These are phyloP conservation scores for Sclerurus mexicanus DNA, from an alignment of 2,113 vertebrate genomes.

Conservation along the genomic window DNA sequence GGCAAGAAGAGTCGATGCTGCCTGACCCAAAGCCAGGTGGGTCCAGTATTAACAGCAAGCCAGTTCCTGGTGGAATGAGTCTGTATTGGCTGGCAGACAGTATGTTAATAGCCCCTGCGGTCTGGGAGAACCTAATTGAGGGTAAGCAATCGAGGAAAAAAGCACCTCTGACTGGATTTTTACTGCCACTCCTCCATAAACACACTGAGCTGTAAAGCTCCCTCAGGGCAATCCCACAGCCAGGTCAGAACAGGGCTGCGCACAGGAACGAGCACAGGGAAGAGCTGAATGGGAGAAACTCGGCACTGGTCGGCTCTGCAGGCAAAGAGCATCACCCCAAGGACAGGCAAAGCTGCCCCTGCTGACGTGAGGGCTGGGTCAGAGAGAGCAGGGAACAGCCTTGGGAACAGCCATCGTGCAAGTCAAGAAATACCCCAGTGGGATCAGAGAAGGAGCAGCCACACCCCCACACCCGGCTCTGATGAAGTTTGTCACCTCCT, in stretches of 20 bases:
- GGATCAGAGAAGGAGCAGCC: neutral
- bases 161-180: constrained; percentile 34
- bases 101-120: neutral
- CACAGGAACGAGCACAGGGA: neutral
- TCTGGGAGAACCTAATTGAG: constrained; percentile 12
- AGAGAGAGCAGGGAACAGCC: neutral
- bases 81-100: constrained; percentile 38
- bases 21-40: constrained; percentile 21
- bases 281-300: neutral
- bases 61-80: constrained; percentile 57
- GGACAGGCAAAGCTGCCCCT: neutral
- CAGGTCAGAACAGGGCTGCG: neutral
- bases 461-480: neutral
- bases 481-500: neutral
- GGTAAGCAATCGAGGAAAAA: constrained; percentile 41
- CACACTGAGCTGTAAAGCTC: constrained; percentile 23
- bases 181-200: constrained; percentile 40
- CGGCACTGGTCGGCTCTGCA: neutral
- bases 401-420: neutral
- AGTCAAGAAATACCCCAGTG: neutral
- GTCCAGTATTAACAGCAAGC: constrained; percentile 40
- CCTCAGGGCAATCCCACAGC: neutral
- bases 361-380: neutral
- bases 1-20: constrained; percentile 30
- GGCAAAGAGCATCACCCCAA: neutral